A percentile compares a stretch with the other conserved stretches of the same genome.
Evolutionary conservation across 2,888 invertebrate genomes (phyloP).

Genomic region (Drosophila parthenogenetica): DNA sequence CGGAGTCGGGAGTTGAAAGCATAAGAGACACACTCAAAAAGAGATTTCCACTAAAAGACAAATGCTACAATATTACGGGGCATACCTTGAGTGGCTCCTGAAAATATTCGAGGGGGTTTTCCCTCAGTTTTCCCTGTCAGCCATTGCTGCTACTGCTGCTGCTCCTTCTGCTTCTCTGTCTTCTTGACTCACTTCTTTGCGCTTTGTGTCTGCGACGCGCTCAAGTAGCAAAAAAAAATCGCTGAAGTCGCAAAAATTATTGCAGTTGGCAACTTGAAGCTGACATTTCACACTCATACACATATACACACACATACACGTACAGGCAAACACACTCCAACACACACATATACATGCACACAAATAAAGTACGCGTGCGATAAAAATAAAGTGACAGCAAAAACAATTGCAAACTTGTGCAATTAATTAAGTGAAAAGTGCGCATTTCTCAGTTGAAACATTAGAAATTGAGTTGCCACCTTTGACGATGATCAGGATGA

Average conservation of each 20-base stretch:
- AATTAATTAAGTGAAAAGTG: constrained; percentile 79
- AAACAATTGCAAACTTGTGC: constrained; percentile 78
- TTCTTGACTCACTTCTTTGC: not conserved
- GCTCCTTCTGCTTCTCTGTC: not conserved
- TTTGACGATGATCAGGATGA: constrained; percentile 29
- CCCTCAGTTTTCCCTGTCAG: not conserved
- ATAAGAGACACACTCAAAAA: constrained; percentile 74
- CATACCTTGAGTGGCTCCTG: constrained; percentile 73
- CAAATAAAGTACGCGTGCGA: constrained; percentile 63
- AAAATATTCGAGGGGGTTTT: constrained; percentile 57
- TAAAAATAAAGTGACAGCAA: constrained; percentile 77
- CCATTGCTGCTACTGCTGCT: not conserved
- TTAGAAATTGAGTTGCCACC: constrained; percentile 58
- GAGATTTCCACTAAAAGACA: constrained; percentile 78
- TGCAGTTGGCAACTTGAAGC: constrained; percentile 79
- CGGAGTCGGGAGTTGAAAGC: constrained; percentile 21
- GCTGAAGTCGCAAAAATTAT: constrained; percentile 80
- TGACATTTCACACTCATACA: constrained; percentile 60
- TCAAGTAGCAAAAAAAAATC: constrained; percentile 79
- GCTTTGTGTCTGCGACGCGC: constrained; percentile 58
- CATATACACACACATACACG: constrained; percentile 25
- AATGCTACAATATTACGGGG: constrained; percentile 75
- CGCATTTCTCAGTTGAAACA: constrained; percentile 50
- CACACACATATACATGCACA: constrained; percentile 24
- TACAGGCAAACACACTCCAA: constrained; percentile 25